Evolutionary conservation across 2,888 invertebrate species (phyloP), one percentile per base, ranked within the genome.

Genomic region (Phyto melanocephala): DNA sequence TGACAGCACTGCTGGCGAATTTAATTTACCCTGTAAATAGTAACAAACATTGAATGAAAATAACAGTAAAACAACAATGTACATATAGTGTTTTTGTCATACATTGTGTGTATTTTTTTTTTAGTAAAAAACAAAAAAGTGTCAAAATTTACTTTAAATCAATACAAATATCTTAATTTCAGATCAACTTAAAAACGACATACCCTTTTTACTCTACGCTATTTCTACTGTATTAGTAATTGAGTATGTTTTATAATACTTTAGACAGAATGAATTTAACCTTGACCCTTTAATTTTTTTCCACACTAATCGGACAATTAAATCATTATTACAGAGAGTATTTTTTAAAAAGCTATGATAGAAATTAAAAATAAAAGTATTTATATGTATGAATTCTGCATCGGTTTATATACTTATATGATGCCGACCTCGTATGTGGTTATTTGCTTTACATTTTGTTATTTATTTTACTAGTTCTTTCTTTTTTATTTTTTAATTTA

Each of bases 181-280:
- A 28, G 13, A 50, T 54, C 2, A 28, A n/a, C 2, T 54, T 54
- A 15, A 28, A n/a, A 54, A 28, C 10, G 15, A 33, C 28, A 54
- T 54, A 15, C 10, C 15, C 54, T 2, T 15, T 47, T 22, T 28
- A 28, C 6, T 28, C 6, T 28, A 6, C 28, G 3, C 28, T 28
- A 28, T 71, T 35, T 10, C 1, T 20, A 50, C 15, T 45, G 35
- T 35, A 11, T 50, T 22, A 22, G 15, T 52, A 67, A 47, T 33
- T 47, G 37, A 40, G n/a, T 50, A 15, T 42, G 15, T 28, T 45
- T 42, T 40, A 13, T 60, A n/a, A 22, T 35, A 13, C 22, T 58
- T 58, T 13, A 47, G 33, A 71, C 24, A 37, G 58, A 71, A 71
- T 58, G 58, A 33, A 60, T 71, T 67, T 60, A 71, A 60, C 71